Conservation (phyloP, 2,888 invertebrate genomes). For the Rapana venosa region DNA sequence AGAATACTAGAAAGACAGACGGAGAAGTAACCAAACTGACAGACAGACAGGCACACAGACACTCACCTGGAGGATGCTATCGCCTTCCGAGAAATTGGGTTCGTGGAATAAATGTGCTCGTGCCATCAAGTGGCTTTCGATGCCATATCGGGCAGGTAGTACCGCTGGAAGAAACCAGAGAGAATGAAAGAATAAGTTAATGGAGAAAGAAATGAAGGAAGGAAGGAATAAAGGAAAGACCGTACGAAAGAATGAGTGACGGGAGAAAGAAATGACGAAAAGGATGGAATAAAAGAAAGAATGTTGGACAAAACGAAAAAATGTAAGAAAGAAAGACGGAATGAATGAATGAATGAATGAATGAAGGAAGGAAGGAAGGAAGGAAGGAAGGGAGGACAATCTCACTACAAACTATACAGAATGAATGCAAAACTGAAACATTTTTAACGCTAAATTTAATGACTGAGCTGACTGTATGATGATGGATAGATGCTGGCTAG, state of each 20-base stretch:
- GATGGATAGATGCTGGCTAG: too few species aligned
- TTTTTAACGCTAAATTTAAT: too few species aligned
- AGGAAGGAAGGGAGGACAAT: too few species aligned
- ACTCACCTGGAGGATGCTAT: constrained; percentile 76
- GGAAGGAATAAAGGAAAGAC: background rate
- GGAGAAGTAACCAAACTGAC: background rate
- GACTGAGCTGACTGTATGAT: too few species aligned
- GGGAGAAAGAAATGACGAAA: background rate
- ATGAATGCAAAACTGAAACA: too few species aligned
- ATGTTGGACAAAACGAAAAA: too few species aligned
- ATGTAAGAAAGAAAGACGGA: too few species aligned
- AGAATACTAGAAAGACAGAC: background rate
- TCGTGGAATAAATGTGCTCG: constrained; percentile 75
- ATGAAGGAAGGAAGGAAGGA: too few species aligned
- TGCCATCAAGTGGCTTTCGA: constrained; percentile 70
- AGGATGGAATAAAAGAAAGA: too few species aligned
- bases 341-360: too few species aligned
- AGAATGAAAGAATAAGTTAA: background rate
- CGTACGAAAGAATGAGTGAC: background rate
- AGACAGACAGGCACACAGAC: background rate
- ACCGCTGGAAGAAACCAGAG: constrained; percentile 62
- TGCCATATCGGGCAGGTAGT: constrained; percentile 71
- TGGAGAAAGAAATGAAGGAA: too few species aligned
- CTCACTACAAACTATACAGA: too few species aligned
- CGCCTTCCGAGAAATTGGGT: constrained; percentile 75